Percentiles rank a stretch among this genome's conserved stretches.
phyloP scores from a whole-genome alignment of 2,888 invertebrate genomes.

The Drosophila tanythrix region DNA sequence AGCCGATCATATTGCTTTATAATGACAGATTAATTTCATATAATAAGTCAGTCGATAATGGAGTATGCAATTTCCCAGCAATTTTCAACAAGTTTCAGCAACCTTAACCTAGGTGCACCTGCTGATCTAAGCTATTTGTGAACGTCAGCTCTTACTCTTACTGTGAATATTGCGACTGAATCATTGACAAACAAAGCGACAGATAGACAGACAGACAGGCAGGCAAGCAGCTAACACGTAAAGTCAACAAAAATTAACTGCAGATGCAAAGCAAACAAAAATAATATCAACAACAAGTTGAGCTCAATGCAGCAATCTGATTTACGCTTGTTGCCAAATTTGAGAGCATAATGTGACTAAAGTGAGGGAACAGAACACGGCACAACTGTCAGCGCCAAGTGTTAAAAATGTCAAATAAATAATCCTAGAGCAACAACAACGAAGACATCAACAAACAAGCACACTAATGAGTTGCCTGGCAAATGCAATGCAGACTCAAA shows the following conservation, averaged over 20 bases:
- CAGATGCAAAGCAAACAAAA: slow-evolving; percentile 22
- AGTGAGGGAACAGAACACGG: slow-evolving; percentile 47
- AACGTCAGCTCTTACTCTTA: not conserved
- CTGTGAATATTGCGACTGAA: slow-evolving; percentile 19
- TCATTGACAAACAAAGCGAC: slow-evolving; percentile 2
- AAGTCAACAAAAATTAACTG: slow-evolving; percentile 63
- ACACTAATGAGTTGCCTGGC: slow-evolving; percentile 70
- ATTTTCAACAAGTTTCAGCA: not conserved
- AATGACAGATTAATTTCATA: not conserved
- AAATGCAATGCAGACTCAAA: slow-evolving; percentile 60
- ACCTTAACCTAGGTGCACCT: not conserved
- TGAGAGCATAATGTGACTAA: slow-evolving; percentile 46
- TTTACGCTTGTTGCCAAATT: slow-evolving; percentile 64
- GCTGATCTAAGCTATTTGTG: slow-evolving; percentile 1
- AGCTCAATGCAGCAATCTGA: slow-evolving; percentile 62
- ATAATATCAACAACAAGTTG: slow-evolving; percentile 18
- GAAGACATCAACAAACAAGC: slow-evolving; percentile 42
- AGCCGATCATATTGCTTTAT: not conserved
- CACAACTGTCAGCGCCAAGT: slow-evolving; percentile 60
- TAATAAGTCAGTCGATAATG: not conserved
- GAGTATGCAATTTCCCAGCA: not conserved
- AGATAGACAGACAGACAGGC: slow-evolving; percentile 9
- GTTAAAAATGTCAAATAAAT: slow-evolving; percentile 74
- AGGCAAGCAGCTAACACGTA: slow-evolving; percentile 43
- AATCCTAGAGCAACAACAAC: slow-evolving; percentile 50